These are phyloP conservation scores for Meloidogyne floridensis DNA, from an alignment of 1,140 invertebrate genomes.

Conservation along the genomic window DNA sequence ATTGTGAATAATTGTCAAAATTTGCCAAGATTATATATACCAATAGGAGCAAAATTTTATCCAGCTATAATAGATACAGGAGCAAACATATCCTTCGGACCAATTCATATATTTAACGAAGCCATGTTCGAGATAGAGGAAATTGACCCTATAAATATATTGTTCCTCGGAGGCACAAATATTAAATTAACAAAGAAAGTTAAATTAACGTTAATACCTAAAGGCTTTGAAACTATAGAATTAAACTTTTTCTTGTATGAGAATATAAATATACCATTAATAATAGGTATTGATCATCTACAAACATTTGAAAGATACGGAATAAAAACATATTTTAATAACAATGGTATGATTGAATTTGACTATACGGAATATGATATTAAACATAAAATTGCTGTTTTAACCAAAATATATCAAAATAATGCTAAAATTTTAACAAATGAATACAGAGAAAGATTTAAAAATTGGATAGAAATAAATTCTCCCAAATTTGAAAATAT, in stretches of 20 bases:
- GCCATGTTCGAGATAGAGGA: not conserved
- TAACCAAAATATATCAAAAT: not conserved
- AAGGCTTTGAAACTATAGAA: not conserved
- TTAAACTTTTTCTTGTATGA: not conserved
- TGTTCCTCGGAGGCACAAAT: not conserved
- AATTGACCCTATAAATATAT: not conserved
- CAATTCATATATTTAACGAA: not conserved
- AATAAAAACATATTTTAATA: constrained; percentile 4
- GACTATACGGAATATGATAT: not conserved
- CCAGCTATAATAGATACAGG: not conserved
- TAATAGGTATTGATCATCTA: not conserved
- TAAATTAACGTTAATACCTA: not conserved
- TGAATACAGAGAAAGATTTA: not conserved
- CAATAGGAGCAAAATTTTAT: not conserved
- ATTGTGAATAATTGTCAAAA: not conserved
- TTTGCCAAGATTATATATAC: not conserved
- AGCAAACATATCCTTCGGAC: not conserved
- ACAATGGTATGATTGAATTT: not conserved
- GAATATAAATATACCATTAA: not conserved
- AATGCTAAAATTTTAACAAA: not conserved
- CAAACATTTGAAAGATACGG: not conserved
- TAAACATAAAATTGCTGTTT: not conserved
- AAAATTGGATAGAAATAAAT: not conserved
- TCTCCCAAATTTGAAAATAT: not conserved
- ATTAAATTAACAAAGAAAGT: not conserved